These are phyloP conservation scores for Chorisops tibialis DNA, from an alignment of 2,888 invertebrate genomes.

Conservation along the genomic window DNA sequence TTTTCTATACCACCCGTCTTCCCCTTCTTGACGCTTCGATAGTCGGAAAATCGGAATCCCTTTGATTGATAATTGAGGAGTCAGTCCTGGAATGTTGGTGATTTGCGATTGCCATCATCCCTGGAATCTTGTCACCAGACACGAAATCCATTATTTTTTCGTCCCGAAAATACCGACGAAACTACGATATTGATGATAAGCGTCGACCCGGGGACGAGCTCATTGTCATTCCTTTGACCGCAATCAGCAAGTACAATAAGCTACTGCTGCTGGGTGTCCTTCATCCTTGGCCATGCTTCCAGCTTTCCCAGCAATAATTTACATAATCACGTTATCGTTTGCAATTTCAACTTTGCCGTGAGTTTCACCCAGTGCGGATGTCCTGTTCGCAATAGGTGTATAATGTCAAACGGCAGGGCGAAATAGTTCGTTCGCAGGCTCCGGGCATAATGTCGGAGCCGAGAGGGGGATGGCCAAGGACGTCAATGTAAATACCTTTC, in stretches of 20 bases:
- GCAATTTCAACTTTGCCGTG: neutral
- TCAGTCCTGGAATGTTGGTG: neutral
- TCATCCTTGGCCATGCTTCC: too few species aligned
- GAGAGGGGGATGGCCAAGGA: too few species aligned
- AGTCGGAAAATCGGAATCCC: neutral
- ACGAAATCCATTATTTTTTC: too few species aligned
- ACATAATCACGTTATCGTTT: constrained; percentile 1
- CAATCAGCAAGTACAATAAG: neutral
- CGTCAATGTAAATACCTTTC: too few species aligned
- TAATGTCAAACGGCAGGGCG: too few species aligned
- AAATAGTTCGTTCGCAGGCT: too few species aligned
- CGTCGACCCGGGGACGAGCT: too few species aligned
- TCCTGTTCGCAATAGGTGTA: neutral
- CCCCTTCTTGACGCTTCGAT: neutral
- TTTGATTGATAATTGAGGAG: constrained; percentile 12
- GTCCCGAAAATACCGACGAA: too few species aligned
- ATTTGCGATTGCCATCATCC: neutral
- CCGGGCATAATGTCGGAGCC: too few species aligned
- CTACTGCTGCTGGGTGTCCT: neutral
- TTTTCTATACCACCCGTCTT: neutral
- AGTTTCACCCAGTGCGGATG: neutral
- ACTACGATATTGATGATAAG: too few species aligned
- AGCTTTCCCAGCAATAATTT: neutral
- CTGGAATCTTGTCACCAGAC: neutral
- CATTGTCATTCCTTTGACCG: neutral